Evolutionary conservation across 2,113 vertebrate genomes (phyloP), one percentile per base, ranked within the genome.

Genomic region (Bagarius yarrelli): DNA sequence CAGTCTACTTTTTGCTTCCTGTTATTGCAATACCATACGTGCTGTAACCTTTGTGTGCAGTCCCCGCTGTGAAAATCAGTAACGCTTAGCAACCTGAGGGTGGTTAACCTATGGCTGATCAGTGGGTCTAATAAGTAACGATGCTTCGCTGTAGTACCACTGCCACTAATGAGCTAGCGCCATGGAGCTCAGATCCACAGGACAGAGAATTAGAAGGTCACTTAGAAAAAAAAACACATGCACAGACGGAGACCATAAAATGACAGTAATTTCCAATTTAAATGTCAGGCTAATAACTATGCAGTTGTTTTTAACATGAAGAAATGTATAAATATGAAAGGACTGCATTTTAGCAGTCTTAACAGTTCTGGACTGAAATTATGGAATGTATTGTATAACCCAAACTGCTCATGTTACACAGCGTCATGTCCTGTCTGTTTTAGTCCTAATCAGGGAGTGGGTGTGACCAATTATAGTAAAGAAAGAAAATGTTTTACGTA

Each of bases 401-500:
- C 74, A 47, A 76, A 40, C 40, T 50, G 13, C 47, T 18, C 0
- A 34, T 66, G 32, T 36, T 75, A 16, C 8, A 12, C 2, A 34
- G 23, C 18, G 55, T 25, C 44, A 8, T 56, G 25, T 19, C 6
- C n/a, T 50, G 25, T 50, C 40, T n/a, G 30, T 3, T 63, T 63
- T 64, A 27, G 32, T 14, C 11, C 44, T 8, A 34, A 34, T 67
- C 21, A 25, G 50, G 63, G 23, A 78, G 66, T 30, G 18, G 23
- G n/a, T 40, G 15, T 21, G 18, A 72, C 8, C 23, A 53, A 2
- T 32, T 27, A 36, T 3, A 34, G 52, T 8, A 76, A 83, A 25
- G 53, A 80, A 81, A 84, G 34, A 64, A 67, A 81, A 74, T 19
- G 56, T 69, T 47, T 71, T 85, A 97, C 96, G 90, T 96, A 97